Conservation (phyloP, 1,140 invertebrate species). For the Ridgeia piscesae region DNA sequence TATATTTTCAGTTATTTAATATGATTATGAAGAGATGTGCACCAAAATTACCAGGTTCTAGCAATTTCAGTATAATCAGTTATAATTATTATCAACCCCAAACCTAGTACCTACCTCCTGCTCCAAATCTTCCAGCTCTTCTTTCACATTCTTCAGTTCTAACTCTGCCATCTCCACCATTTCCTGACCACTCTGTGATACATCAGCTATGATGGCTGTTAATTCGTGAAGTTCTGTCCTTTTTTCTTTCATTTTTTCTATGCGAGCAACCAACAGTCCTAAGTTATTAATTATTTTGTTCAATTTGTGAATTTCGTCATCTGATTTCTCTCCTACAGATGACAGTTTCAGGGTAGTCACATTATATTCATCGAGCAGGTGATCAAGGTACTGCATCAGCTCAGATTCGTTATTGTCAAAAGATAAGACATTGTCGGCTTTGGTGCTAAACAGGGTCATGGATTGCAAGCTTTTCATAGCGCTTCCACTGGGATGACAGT, state of each 20-base stretch:
- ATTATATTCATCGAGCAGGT: background rate
- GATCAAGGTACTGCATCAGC: background rate
- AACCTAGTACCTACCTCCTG: background rate
- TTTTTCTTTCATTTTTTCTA: background rate
- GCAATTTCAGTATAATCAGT: no score
- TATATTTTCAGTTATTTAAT: no score
- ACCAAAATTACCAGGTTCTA: no score
- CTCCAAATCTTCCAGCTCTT: background rate
- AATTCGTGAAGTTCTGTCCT: background rate
- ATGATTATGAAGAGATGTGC: no score
- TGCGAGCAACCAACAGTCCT: background rate
- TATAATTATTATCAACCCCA: no score
- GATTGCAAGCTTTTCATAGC: background rate
- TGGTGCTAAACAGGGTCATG: background rate
- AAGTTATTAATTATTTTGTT: background rate
- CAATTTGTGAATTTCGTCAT: background rate
- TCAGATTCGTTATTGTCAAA: background rate
- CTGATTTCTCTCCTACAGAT: background rate
- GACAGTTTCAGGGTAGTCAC: background rate
- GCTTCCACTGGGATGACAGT: background rate
- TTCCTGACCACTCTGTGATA: background rate
- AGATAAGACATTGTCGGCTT: background rate
- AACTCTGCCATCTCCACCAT: constrained; percentile 3
- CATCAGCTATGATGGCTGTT: background rate
- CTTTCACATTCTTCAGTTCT: background rate